phyloP scores from a whole-genome alignment of 2,888 invertebrate genomes.

The Nomada fucata region DNA sequence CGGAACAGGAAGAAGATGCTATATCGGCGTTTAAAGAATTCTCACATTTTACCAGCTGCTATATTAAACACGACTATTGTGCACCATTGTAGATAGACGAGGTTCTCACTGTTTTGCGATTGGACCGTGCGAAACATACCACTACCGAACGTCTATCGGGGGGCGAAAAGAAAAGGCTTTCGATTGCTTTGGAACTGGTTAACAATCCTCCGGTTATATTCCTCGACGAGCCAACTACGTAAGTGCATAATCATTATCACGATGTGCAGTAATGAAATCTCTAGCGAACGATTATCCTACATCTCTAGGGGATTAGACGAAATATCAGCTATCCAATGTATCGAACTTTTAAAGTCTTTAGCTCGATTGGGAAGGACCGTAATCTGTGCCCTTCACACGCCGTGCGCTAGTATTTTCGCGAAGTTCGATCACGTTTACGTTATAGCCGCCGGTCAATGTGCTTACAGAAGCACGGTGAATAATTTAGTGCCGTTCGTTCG shows the following conservation, averaged over 20 bases:
- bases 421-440: slow-evolving; percentile 97
- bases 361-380: slow-evolving; percentile 96
- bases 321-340: slow-evolving; percentile 94
- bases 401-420: slow-evolving; percentile 95
- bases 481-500: slow-evolving; percentile 93
- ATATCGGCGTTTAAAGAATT: neutral
- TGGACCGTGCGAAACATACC: slow-evolving; percentile 90
- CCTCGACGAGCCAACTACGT: slow-evolving; percentile 98
- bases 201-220: slow-evolving; percentile 98
- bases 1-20: neutral
- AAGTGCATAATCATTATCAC: slow-evolving; percentile 80
- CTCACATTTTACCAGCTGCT: neutral
- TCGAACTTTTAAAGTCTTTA: slow-evolving; percentile 92
- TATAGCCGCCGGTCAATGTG: slow-evolving; percentile 94
- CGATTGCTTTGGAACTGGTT: slow-evolving; percentile 95
- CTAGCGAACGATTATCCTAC: neutral
- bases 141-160: slow-evolving; percentile 92
- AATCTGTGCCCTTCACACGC: slow-evolving; percentile 98
- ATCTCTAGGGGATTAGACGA: slow-evolving; percentile 93
- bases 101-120: slow-evolving; percentile 92
- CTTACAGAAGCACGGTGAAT: slow-evolving; percentile 92
- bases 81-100: slow-evolving; percentile 90
- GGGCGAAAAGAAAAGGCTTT: slow-evolving; percentile 96
- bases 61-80: neutral
- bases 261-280: too few species aligned